phyloP scores from a whole-genome alignment of 1,140 invertebrate genomes.

The Physella acuta region DNA sequence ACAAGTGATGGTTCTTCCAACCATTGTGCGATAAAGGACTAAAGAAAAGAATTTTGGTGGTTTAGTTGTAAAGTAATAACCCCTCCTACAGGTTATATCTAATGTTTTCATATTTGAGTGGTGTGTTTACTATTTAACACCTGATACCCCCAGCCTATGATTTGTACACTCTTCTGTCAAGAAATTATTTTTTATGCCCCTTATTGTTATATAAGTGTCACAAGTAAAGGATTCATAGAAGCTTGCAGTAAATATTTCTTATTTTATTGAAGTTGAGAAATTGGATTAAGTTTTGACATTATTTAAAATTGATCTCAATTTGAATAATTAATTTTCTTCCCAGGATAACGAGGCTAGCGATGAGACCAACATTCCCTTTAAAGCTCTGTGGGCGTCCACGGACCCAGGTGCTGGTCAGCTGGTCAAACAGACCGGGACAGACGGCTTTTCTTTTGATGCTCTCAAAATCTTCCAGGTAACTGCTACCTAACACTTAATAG shows the following conservation, averaged over 20 bases:
- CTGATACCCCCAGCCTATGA: too few species aligned
- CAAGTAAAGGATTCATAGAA: too few species aligned
- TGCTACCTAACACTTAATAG: background rate
- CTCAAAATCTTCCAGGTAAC: slow-evolving; percentile 58
- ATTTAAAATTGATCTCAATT: too few species aligned
- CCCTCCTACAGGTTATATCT: background rate
- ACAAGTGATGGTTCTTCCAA: background rate
- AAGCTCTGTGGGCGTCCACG: slow-evolving; percentile 51
- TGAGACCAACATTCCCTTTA: slow-evolving; percentile 54
- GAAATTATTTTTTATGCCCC: too few species aligned
- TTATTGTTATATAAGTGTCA: too few species aligned
- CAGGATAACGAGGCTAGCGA: too few species aligned
- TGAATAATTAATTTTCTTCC: too few species aligned
- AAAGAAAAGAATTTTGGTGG: background rate
- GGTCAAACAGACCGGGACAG: slow-evolving; percentile 48
- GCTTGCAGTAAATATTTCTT: too few species aligned
- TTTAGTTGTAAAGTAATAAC: background rate
- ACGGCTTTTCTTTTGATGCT: slow-evolving; percentile 59
- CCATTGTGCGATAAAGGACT: background rate
- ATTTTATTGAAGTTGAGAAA: too few species aligned
- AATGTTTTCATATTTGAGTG: slow-evolving; percentile 42
- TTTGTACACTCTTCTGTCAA: too few species aligned
- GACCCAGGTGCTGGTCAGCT: slow-evolving; percentile 46
- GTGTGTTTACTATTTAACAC: slow-evolving; percentile 59
- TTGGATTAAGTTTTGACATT: too few species aligned